A percentile compares a stretch with the other conserved stretches of the same genome.
Conservation (phyloP, 2,113 vertebrate genomes). For the Todiramphus chloris region DNA sequence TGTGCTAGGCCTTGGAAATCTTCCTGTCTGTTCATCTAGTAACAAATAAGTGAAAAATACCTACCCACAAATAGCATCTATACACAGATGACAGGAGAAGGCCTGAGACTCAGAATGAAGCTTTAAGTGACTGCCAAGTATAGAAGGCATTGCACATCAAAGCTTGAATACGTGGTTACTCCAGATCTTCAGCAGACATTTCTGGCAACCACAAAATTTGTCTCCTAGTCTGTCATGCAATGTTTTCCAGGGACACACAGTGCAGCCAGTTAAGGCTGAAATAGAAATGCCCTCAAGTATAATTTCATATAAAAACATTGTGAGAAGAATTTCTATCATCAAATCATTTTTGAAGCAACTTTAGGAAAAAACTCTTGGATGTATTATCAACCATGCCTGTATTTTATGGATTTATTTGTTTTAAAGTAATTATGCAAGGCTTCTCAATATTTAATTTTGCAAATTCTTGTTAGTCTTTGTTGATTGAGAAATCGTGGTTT, state of each 20-base stretch:
- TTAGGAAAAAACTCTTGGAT: background rate
- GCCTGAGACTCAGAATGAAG: background rate
- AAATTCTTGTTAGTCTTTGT: background rate
- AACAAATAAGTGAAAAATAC: conserved; percentile 1
- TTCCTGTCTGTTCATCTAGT: background rate
- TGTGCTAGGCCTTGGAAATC: background rate
- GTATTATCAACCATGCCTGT: background rate
- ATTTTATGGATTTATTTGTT: background rate
- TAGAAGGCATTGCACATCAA: conserved; percentile 37
- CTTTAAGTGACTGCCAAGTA: conserved; percentile 37
- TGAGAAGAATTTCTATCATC: conserved; percentile 3
- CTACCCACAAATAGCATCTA: background rate
- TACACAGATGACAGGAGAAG: background rate
- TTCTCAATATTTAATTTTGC: background rate
- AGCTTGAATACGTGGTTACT: background rate
- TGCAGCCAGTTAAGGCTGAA: background rate
- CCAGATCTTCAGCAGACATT: background rate
- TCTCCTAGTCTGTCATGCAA: background rate
- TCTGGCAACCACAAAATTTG: background rate
- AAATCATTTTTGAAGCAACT: conserved; percentile 7
- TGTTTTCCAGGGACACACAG: background rate
- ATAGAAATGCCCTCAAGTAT: background rate
- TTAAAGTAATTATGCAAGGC: background rate
- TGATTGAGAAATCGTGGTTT: background rate
- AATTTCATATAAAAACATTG: conserved; percentile 1